Conservation (phyloP, 2,113 vertebrate genomes). For the Chunga burmeisteri region DNA sequence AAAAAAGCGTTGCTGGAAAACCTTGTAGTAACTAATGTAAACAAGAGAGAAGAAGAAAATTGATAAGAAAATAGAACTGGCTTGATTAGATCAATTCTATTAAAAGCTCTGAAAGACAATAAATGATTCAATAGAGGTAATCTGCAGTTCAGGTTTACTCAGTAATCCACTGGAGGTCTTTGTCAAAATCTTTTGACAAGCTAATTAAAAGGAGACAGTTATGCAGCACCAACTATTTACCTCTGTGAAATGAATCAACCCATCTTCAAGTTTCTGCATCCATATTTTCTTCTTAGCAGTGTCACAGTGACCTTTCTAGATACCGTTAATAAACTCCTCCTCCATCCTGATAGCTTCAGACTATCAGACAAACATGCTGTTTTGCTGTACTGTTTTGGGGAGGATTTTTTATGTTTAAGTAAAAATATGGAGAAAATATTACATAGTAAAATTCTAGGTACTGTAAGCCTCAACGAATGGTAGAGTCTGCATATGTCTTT, state of each 20-base stretch:
- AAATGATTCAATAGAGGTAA: slow-evolving; percentile 69
- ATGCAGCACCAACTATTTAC: slow-evolving; percentile 71
- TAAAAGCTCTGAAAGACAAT: slow-evolving; percentile 69
- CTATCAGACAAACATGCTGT: not conserved
- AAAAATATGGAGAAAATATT: not conserved
- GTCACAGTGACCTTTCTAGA: slow-evolving; percentile 66
- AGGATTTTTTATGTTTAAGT: not conserved
- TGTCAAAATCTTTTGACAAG: slow-evolving; percentile 81
- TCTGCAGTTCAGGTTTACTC: slow-evolving; percentile 67
- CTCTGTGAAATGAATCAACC: slow-evolving; percentile 71
- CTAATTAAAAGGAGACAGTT: slow-evolving; percentile 76
- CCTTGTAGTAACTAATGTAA: slow-evolving; percentile 46
- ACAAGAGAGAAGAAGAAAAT: slow-evolving; percentile 40
- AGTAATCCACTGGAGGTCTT: slow-evolving; percentile 73
- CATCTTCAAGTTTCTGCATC: slow-evolving; percentile 56
- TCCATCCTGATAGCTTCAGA: slow-evolving; percentile 17
- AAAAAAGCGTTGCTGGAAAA: not conserved
- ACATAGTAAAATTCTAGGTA: not conserved
- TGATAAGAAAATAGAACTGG: slow-evolving; percentile 61
- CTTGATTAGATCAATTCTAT: slow-evolving; percentile 75
- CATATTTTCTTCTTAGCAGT: slow-evolving; percentile 51
- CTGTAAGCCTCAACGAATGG: not conserved
- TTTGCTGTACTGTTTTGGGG: not conserved
- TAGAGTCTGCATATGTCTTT: not conserved
- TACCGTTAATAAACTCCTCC: slow-evolving; percentile 26